phyloP scores from a whole-genome alignment of 1,140 invertebrate genomes.

The Sycophaga agraensis region DNA sequence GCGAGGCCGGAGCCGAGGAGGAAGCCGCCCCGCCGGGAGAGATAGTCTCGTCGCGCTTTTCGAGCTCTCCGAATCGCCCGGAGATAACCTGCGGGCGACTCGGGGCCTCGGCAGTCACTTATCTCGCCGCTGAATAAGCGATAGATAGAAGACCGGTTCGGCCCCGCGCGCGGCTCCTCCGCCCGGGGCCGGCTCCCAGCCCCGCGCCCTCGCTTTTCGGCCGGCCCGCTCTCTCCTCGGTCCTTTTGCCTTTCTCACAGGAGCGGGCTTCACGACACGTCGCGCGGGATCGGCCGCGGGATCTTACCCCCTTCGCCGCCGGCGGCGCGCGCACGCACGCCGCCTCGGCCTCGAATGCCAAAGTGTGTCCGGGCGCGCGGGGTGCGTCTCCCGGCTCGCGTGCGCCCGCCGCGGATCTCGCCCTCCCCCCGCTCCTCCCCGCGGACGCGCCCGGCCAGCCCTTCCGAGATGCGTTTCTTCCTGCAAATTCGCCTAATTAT shows the following conservation, averaged over 20 bases:
- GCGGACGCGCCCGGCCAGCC: no score
- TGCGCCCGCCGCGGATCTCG: no score
- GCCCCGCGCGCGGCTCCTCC: neutral
- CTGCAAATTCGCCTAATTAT: no score
- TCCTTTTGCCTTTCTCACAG: neutral
- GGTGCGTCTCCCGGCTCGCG: constrained; percentile 2
- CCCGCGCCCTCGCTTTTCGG: neutral
- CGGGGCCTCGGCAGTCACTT: constrained; percentile 20
- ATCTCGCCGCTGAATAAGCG: constrained; percentile 29
- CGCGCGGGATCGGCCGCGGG: neutral
- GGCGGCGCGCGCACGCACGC: neutral
- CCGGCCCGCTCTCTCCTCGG: neutral
- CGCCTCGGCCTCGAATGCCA: constrained; percentile 1
- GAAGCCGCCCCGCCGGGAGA: no score
- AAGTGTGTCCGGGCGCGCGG: neutral
- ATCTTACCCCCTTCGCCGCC: neutral
- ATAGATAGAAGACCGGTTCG: constrained; percentile 32
- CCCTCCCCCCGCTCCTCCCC: no score
- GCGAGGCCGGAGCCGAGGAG: neutral
- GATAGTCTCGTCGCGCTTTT: constrained; percentile 25
- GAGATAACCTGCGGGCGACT: constrained; percentile 27
- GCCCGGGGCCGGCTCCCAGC: neutral
- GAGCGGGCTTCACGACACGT: constrained; percentile 5
- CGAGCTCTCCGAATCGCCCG: constrained; percentile 22
- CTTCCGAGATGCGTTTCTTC: no score